These are phyloP conservation scores for Tychaedon coryphoeus DNA, from an alignment of 2,113 vertebrate genomes.

Conservation along the genomic window DNA sequence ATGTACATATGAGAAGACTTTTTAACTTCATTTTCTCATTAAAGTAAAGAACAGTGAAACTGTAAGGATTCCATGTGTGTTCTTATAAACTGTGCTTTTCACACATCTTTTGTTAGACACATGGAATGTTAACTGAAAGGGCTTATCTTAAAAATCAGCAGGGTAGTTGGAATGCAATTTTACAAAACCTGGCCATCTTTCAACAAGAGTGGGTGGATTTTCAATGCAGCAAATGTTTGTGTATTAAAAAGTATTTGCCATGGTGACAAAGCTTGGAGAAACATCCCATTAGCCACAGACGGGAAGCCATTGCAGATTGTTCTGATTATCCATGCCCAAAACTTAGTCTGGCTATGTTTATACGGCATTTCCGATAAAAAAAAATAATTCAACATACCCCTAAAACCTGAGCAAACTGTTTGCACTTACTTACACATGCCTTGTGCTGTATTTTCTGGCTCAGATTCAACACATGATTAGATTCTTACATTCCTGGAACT, in stretches of 20 bases:
- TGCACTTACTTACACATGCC: conserved; percentile 61
- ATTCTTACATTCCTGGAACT: conserved; percentile 58
- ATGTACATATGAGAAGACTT: not conserved
- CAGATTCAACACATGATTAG: conserved; percentile 39
- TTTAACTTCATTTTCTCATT: conserved; percentile 38
- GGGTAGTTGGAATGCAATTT: conserved; percentile 81
- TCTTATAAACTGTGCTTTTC: conserved; percentile 69
- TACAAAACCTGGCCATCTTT: conserved; percentile 83
- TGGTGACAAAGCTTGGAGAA: conserved; percentile 84
- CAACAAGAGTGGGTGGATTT: conserved; percentile 83
- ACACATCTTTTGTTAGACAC: conserved; percentile 73
- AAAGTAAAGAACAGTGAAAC: conserved; percentile 47
- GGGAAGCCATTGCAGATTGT: conserved; percentile 79
- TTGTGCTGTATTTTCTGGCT: conserved; percentile 55
- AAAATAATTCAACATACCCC: conserved; percentile 53
- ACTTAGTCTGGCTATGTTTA: conserved; percentile 72
- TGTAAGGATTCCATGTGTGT: conserved; percentile 50
- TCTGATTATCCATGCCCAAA: conserved; percentile 80
- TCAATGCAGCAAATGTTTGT: conserved; percentile 83
- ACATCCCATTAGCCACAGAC: conserved; percentile 83
- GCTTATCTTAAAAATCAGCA: conserved; percentile 79
- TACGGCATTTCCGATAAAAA: conserved; percentile 64
- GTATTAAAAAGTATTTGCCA: conserved; percentile 84
- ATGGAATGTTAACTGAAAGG: conserved; percentile 74
- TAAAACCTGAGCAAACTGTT: conserved; percentile 63